Conservation (phyloP, 2,888 invertebrate species). For the Orthonychiurus folsomi region DNA sequence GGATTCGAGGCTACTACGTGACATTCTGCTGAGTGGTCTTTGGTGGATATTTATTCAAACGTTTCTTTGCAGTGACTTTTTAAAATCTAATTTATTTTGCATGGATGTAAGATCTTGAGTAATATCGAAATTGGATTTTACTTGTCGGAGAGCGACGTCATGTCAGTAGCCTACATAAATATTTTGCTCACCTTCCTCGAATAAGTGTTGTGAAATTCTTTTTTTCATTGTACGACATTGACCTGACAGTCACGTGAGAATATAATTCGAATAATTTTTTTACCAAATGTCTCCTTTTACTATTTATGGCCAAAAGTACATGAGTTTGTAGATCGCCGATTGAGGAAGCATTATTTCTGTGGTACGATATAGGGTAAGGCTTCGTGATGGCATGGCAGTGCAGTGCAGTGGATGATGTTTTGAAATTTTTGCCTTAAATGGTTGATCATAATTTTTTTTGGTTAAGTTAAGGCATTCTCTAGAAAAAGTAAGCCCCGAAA, state of each 20-base stretch:
- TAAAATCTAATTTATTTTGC: too few relatives aligned
- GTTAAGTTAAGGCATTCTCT: conserved; percentile 41
- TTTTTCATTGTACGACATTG: too few relatives aligned
- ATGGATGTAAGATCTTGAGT: too few relatives aligned
- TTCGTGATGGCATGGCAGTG: too few relatives aligned
- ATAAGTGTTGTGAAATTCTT: too few relatives aligned
- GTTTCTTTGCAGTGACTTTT: too few relatives aligned
- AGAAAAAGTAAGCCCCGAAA: conserved; percentile 44
- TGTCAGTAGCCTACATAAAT: too few relatives aligned
- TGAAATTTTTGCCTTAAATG: conserved; percentile 50
- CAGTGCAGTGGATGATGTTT: conserved; percentile 55
- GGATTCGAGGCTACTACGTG: conserved; percentile 45
- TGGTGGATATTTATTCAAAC: too few relatives aligned
- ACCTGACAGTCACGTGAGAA: too few relatives aligned
- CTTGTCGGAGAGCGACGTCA: too few relatives aligned
- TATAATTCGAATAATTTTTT: neutral
- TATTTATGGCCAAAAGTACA: conserved; percentile 49
- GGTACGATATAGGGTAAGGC: conserved; percentile 57
- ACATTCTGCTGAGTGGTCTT: conserved; percentile 46
- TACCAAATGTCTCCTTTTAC: conserved; percentile 41
- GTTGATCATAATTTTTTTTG: conserved; percentile 44
- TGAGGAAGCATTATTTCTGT: conserved; percentile 53
- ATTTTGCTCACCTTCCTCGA: conserved; percentile 46
- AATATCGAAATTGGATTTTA: neutral
- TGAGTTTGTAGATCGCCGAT: conserved; percentile 50